Conservation (phyloP, 2,113 vertebrate genomes). For the Rafetus swinhoei region DNA sequence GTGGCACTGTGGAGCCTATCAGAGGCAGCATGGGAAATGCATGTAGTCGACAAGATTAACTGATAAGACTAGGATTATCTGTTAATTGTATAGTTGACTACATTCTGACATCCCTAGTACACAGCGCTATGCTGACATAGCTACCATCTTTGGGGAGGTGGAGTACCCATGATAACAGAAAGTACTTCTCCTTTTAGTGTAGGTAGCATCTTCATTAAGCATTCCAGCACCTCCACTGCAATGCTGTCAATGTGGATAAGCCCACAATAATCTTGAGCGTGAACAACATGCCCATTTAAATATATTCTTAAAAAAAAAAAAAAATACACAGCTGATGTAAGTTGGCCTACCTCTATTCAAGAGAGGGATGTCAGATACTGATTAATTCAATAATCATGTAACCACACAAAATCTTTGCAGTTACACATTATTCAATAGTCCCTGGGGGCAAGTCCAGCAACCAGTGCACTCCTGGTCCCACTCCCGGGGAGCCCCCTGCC, state of each 20-base stretch:
- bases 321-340: neutral
- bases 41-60: too few relatives aligned
- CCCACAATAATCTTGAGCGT: neutral
- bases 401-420: too few relatives aligned
- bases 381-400: too few relatives aligned
- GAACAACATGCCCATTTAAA: neutral
- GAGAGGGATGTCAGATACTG: too few relatives aligned
- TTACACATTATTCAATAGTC: too few relatives aligned
- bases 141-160: neutral
- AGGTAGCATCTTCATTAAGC: neutral
- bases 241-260: neutral
- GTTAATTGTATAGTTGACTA: too few relatives aligned
- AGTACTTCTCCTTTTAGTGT: neutral
- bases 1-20: too few relatives aligned
- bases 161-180: neutral
- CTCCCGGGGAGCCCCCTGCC: too few relatives aligned
- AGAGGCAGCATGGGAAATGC: too few relatives aligned
- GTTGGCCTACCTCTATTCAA: neutral
- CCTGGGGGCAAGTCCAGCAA: too few relatives aligned
- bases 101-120: neutral
- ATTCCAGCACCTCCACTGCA: neutral
- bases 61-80: too few relatives aligned
- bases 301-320: fast-evolving
- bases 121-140: neutral
- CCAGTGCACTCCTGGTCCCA: too few relatives aligned